Base-by-base conservation (phyloP, 1,140 invertebrate species). In the Cephus cinctus region DNA sequence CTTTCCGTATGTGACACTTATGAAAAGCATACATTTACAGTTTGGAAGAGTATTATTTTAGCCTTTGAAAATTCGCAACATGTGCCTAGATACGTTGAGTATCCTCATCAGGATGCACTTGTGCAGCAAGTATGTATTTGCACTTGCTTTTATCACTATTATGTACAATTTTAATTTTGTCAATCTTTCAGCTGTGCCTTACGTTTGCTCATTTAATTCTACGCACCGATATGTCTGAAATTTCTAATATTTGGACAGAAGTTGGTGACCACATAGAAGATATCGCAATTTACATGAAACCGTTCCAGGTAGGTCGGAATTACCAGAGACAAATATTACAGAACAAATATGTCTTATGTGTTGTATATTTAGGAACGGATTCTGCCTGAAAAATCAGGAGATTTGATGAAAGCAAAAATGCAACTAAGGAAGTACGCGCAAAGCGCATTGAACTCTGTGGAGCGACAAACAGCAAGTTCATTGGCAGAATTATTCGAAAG, bases 71-170 rank as follows among this genome's bases (percentile, higher is more conserved):
- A 84, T 58, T 83, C 86, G 15, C 82, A 88, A 44, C 80, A 86
- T 54, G 77, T 87, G n/a, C 83, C 85, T 32, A 89, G 88, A 61
- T 90, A 85, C 51, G 82, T 82, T 16, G 89, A 92, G 71, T 92
- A 89, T 66, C 83, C 85, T 57, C 90, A 93, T 71, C 81, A 85
- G 39, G 89, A 92, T 59, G 83, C 84, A 58, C 75, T 90, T 18
- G 78, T 84, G 35, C 83, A 87, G 57, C 87, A 87, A 63, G 80
- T 81, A 50, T 58, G 55, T 59, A 31, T 15, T n/a, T 32, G 16
- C 11, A 39, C 49, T 25, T 6, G 15, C 16, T 35, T 49, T 11
- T 44, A 51, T 31, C 36, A 39, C 38, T 44, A 32, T 35, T 41
- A 41, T 14, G 35, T 16, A 35, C 11, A 49, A 35, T 18, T 47